Conservation (phyloP, 2,888 invertebrate species). For the Heliconius hortense region DNA sequence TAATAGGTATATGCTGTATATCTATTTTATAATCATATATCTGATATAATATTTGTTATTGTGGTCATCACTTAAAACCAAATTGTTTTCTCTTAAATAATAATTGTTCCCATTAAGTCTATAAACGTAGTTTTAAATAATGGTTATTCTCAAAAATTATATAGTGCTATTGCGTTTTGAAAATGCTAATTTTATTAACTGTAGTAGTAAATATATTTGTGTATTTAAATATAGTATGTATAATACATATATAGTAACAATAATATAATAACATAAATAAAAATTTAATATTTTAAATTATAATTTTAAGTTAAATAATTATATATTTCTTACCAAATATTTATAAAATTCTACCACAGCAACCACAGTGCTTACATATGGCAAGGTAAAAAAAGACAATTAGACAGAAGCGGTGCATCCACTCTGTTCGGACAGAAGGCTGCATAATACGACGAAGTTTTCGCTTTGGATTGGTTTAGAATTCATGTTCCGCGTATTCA, state of each 20-base stretch:
- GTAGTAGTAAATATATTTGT: neutral
- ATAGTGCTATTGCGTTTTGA: too few relatives aligned
- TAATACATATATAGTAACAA: too few relatives aligned
- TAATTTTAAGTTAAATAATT: neutral
- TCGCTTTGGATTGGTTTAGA: conserved; percentile 22
- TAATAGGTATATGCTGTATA: too few relatives aligned
- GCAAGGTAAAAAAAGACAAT: conserved; percentile 32
- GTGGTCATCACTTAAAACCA: too few relatives aligned
- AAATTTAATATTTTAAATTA: neutral
- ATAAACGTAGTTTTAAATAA: neutral
- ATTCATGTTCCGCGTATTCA: conserved; percentile 26
- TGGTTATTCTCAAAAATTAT: neutral
- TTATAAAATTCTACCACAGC: conserved; percentile 8
- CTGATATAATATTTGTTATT: too few relatives aligned
- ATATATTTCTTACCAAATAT: neutral
- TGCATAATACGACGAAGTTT: conserved; percentile 24
- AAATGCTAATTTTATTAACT: too few relatives aligned
- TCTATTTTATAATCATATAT: too few relatives aligned
- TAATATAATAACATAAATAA: neutral
- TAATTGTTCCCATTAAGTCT: too few relatives aligned
- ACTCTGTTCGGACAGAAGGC: conserved; percentile 31
- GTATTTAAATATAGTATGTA: neutral
- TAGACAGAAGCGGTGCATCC: conserved; percentile 36
- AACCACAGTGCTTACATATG: conserved; percentile 15
- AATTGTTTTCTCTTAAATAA: too few relatives aligned